Conservation (phyloP, 2,113 vertebrate species). For the Elephantulus edwardii region DNA sequence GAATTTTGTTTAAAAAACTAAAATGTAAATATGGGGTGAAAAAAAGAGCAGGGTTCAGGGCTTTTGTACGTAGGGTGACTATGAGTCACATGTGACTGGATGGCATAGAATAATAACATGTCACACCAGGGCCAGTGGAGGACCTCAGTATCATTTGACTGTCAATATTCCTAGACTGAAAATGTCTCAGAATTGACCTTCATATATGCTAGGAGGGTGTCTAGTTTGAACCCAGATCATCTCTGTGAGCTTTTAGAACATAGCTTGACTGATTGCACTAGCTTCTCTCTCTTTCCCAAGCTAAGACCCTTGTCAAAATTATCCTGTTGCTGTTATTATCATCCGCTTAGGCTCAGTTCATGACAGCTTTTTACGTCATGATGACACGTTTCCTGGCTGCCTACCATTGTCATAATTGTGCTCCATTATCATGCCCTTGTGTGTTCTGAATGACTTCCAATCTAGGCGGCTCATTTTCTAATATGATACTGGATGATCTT, state of each 20-base stretch:
- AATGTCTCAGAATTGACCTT: too few relatives aligned
- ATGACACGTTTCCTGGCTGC: not conserved
- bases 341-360: not conserved
- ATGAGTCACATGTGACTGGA: too few relatives aligned
- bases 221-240: not conserved
- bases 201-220: too few relatives aligned
- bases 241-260: not conserved
- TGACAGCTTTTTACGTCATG: not conserved
- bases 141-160: too few relatives aligned
- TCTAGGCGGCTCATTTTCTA: not conserved
- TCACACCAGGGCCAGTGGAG: too few relatives aligned
- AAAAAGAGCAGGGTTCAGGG: too few relatives aligned
- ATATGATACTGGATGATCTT: not conserved
- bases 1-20: too few relatives aligned
- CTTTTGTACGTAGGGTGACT: too few relatives aligned
- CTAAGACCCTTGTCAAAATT: not conserved
- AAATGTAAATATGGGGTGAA: too few relatives aligned
- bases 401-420: not conserved
- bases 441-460: not conserved
- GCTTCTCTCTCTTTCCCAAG: not conserved
- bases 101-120: too few relatives aligned
- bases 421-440: not conserved
- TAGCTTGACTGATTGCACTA: not conserved
- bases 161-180: too few relatives aligned
- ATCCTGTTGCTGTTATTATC: too few relatives aligned